Base-by-base conservation (phyloP, 35 echinoderm and acorn worm species). In the Holothuria glaberrima region DNA sequence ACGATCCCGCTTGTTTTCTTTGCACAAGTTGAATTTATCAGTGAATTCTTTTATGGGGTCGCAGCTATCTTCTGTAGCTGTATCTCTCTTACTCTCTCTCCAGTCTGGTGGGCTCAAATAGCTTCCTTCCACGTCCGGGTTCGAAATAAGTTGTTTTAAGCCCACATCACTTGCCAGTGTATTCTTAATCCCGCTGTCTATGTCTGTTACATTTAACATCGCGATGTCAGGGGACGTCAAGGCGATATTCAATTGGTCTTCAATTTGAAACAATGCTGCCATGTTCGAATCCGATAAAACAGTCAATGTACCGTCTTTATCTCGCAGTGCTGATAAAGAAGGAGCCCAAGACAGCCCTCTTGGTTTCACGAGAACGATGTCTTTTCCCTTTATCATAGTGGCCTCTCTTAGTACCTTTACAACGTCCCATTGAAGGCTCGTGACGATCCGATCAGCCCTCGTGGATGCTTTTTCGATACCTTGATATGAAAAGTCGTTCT, bases 271-370 rank as follows among this genome's bases (percentile, higher is more conserved):
- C 58, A 84, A 63, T 25, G 80, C 57, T 20, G 20, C 9, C 57
- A 32, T 84, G 21, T 84, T 84, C 27, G 80, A 84, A 12, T 84
- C 80, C 12, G 57, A 18, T 61, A 84, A 61, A 5, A 84, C 57
- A 30, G 80, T 84, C 10, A 84, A 18, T 3, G 48, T 48, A 32
- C 80, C 80, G 57, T 84, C 28, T 61, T 34, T 48, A 21, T 59
- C 80, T 18, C 80, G 27, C 29, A 84, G 34, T 36, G 80, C 80
- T 33, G 80, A 84, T 84, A 84, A 5, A 61, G 25, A 21, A 3
- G 80, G 56, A 21, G 57, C 80, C 54, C 25, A 61, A 12, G 80
- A 9, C 22, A 46, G 34, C 9, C 74, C 38, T 9, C 30, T 24
- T 36, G 74, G 33, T 48, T n/a, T 36, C 6, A 78, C 74, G n/a